Base-by-base conservation (phyloP, 2,888 invertebrate species). In the Tiliacea citrago region DNA sequence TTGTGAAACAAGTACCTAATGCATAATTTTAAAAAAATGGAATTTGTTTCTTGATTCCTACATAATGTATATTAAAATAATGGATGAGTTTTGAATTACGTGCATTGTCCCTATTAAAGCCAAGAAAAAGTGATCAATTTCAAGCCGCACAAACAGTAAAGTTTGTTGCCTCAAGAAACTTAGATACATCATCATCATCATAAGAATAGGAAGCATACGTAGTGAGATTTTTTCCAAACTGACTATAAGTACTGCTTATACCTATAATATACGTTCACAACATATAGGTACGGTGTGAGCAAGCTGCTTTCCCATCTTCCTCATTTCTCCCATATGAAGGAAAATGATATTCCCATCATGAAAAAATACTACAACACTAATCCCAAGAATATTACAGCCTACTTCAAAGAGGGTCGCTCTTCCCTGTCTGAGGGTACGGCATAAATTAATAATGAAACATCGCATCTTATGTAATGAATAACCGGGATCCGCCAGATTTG, bases 401-500 rank as follows among this genome's bases (percentile, higher is more conserved):
- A 80, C 69, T 84, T 88, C 84, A 84, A 86, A 86, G 82, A 82
- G 88, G 85, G 87, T 77, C 76, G 78, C 67, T 63, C 61, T 73
- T 75, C 68, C 75, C 80, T 76, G 67, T 80, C 63, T 84, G 80
- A 87, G 83, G 84, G 80, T 77, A 88, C 75, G 73, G 82, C 78
- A 85, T 86, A 87, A 88, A 88, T 86, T 88, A 89, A 89, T 88
- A 89, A 87, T 88, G 85, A 88, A 88, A 88, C 88, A 87, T 87
- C 87, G 82, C 81, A 84, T 88, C 82, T 87, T 81, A 84, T 81
- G 88, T 88, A 90, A 90, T 90, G 90, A 87, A 90, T 89, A 90
- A 88, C 86, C 78, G 78, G 86, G 77, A 89, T 86, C 77, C 82
- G 76, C 72, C 88, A 89, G 89, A 92, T 92, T 91, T 91, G 90